Conservation (phyloP, 2,113 vertebrate species). For the Carassius auratus region DNA sequence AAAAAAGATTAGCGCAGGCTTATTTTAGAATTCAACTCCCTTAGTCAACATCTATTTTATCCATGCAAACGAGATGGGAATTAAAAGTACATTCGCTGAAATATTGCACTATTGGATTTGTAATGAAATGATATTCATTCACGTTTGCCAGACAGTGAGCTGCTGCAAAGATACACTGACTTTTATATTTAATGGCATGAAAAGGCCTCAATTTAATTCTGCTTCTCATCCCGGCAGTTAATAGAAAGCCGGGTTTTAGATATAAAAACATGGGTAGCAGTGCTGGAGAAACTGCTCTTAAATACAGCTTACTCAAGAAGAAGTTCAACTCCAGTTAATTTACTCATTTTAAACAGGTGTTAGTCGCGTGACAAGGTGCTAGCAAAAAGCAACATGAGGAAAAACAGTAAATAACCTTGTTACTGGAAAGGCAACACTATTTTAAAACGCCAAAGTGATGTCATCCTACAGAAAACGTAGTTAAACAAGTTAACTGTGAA, state of each 20-base stretch:
- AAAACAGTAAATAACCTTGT: neutral
- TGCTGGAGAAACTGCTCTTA: neutral
- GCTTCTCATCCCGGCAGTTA: neutral
- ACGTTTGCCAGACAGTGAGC: slow-evolving; percentile 9
- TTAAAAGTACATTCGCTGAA: slow-evolving; percentile 38
- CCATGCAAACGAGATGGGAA: slow-evolving; percentile 28
- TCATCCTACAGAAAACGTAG: neutral
- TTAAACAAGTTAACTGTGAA: neutral
- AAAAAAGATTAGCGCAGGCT: slow-evolving; percentile 29
- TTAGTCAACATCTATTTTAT: slow-evolving; percentile 47
- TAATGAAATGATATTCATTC: slow-evolving; percentile 36
- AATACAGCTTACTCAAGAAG: neutral
- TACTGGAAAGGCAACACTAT: neutral
- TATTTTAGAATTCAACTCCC: slow-evolving; percentile 43
- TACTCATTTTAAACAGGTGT: neutral
- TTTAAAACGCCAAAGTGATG: neutral
- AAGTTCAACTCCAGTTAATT: neutral
- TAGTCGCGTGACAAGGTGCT: neutral
- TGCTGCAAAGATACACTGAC: neutral
- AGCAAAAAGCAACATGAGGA: neutral
- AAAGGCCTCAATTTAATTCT: slow-evolving; percentile 11
- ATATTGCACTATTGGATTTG: slow-evolving; percentile 42
- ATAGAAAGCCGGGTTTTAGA: neutral
- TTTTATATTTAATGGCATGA: slow-evolving; percentile 23
- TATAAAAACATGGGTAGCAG: neutral